Percentiles rank a stretch among this genome's conserved stretches.
Conservation (phyloP, 2,113 vertebrate genomes). For the Nothobranchius furzeri region DNA sequence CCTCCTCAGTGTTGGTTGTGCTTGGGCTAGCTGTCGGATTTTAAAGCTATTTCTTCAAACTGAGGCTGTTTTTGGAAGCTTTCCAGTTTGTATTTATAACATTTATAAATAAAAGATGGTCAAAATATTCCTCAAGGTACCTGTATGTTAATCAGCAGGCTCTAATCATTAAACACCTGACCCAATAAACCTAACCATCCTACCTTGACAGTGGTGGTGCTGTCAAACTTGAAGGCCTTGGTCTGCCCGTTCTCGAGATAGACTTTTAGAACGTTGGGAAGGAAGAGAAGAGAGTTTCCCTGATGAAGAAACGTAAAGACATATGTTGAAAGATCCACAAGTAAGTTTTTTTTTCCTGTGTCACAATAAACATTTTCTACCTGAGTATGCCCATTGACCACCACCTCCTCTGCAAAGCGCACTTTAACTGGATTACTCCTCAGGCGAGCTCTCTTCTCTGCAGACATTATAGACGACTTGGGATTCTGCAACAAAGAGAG, state of each 20-base stretch:
- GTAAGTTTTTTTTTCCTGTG: not conserved
- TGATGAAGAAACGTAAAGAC: constrained; percentile 70
- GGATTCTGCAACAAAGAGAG: constrained; percentile 83
- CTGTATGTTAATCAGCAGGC: not conserved
- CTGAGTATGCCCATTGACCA: constrained; percentile 94
- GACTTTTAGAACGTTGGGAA: constrained; percentile 96
- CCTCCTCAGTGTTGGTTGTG: no score
- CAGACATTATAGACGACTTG: constrained; percentile 95
- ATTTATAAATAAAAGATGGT: no score
- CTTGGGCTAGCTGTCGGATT: no score
- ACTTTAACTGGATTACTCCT: constrained; percentile 96
- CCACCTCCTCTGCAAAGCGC: constrained; percentile 94
- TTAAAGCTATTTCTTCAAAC: no score
- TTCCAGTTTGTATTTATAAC: no score
- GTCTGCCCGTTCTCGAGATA: constrained; percentile 98
- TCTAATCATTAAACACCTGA: not conserved
- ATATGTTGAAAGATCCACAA: not conserved
- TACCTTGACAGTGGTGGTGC: constrained; percentile 94
- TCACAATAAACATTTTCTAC: constrained; percentile 67
- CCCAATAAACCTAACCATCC: not conserved
- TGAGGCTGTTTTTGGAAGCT: no score
- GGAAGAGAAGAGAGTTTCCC: constrained; percentile 96
- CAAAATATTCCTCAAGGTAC: no score
- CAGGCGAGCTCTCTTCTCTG: constrained; percentile 94
- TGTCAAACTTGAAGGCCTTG: constrained; percentile 96